Evolutionary conservation across 2,113 vertebrate species (phyloP).

Genomic region (Microcebus ravelobensis): DNA sequence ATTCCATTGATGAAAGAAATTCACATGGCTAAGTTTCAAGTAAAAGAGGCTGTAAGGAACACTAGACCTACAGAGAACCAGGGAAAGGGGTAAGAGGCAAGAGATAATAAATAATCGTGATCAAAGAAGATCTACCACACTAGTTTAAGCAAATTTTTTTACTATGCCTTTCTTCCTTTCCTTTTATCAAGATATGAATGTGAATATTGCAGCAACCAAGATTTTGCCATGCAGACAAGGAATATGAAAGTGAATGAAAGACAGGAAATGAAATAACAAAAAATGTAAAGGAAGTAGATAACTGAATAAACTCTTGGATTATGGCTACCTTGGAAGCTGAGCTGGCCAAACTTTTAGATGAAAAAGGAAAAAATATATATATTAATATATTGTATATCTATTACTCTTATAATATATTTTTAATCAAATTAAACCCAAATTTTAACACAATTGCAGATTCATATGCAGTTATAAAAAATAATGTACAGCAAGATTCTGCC

Average conservation of each 20-base stretch:
- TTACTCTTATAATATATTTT: neutral
- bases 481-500: neutral
- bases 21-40: neutral
- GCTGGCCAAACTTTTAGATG: neutral
- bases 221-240: neutral
- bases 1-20: too few species aligned
- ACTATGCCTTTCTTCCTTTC: neutral
- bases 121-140: neutral
- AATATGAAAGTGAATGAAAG: neutral
- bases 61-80: neutral
- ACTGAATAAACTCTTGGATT: neutral
- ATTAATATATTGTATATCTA: too few species aligned
- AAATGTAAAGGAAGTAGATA: neutral
- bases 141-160: too few species aligned
- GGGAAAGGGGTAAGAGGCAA: neutral
- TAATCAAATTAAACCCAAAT: neutral
- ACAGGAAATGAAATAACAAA: neutral
- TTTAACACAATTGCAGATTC: neutral
- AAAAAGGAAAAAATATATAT: neutral
- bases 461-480: neutral
- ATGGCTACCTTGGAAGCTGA: neutral
- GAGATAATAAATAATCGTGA: neutral
- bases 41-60: too few species aligned
- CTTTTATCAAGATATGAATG: neutral
- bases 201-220: neutral